A percentile compares a stretch with the other conserved stretches of the same genome.
These are phyloP conservation scores for Petaurus breviceps DNA, from an alignment of 2,113 vertebrate species.

Conservation along the genomic window DNA sequence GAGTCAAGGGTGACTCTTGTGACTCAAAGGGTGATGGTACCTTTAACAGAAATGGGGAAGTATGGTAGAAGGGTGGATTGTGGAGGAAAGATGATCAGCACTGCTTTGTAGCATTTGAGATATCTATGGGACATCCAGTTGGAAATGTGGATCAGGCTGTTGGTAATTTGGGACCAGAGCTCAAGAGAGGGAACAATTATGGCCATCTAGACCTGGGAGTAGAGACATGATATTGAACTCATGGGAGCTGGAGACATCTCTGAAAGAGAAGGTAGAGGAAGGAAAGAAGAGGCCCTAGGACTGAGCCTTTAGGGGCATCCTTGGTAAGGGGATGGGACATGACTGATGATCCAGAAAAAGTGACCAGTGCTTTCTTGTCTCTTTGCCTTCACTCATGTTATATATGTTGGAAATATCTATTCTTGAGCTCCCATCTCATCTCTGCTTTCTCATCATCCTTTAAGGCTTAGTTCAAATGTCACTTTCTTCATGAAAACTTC, in stretches of 20 bases:
- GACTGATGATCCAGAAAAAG: background rate
- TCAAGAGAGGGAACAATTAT: background rate
- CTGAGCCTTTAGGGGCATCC: background rate
- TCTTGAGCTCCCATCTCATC: background rate
- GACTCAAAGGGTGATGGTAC: background rate
- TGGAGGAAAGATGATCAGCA: background rate
- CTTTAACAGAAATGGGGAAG: background rate
- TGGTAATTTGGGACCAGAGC: background rate
- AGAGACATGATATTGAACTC: background rate
- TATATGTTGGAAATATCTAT: background rate
- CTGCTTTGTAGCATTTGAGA: background rate
- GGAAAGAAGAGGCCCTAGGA: background rate
- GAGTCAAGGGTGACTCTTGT: background rate
- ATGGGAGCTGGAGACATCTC: background rate
- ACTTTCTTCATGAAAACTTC: background rate
- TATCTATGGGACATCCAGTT: background rate
- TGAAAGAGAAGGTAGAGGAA: background rate
- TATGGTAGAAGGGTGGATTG: background rate
- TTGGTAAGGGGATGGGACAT: background rate
- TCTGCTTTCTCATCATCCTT: background rate
- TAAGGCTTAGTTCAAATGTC: background rate
- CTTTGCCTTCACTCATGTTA: background rate
- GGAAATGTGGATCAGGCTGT: background rate
- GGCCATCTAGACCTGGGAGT: background rate
- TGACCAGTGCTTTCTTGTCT: background rate